Base-by-base conservation (phyloP, 2,797 vertebrate species). In the Leptatherina wallacei region DNA sequence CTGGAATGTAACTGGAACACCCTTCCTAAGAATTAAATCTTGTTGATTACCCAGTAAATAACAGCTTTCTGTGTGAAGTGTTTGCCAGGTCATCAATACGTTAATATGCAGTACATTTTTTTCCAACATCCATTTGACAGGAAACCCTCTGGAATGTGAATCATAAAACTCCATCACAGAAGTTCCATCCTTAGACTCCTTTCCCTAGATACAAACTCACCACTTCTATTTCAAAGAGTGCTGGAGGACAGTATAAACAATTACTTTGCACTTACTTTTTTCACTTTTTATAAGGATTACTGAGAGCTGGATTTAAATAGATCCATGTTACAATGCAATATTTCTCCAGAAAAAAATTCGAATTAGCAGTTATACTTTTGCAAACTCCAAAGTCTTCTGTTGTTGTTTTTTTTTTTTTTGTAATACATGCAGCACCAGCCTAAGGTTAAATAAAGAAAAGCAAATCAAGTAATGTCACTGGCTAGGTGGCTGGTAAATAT, bases 11-110 rank as follows among this genome's bases (percentile, higher is more conserved):
- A 57, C 32, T 9, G 14, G 13, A 61, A 54, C 32, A 40, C 2
- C 38, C 6, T 80, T 63, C 40, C 58, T 42, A 24, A 11, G 40
- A 80, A 75, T 24, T 24, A 33, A 65, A 76, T 76, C 24, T 8
- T 20, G 27, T 6, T 61, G 7, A 51, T 65, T 29, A 30, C n/a
- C 60, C 55, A 51, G 27, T 3, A 70, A 52, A 32, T 51, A 9
- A 71, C 27, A 42, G 30, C 7, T 61, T 54, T 27, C 14, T 52
- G 1, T 35, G n/a, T 63, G 6, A 9, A 35, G 6, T 70, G 32
- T 35, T 56, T 59, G 6, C 18, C 61, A 65, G 5, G 4, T 13
- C 42, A 4, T 35, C 20, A 51, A n/a, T 32, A 27, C 3, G 49
- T 11, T 13, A 57, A 14, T 40, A 27, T 20, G 56, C 20, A 56